Conservation (phyloP, 2,797 vertebrate genomes). For the Leptatherina wallacei region DNA sequence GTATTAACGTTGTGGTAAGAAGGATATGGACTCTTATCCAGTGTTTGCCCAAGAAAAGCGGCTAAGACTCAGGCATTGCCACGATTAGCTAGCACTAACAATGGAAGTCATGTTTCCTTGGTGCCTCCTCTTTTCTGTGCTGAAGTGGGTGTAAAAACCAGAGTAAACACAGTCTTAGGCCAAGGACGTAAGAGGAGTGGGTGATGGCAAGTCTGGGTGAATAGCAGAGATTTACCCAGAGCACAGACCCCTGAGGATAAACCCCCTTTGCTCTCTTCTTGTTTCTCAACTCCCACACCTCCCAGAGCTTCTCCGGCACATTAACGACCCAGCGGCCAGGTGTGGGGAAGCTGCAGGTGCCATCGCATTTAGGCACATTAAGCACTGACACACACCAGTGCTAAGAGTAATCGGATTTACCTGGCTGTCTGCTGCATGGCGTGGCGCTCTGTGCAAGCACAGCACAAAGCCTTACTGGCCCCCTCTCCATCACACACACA, state of each 20-base stretch:
- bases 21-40: constrained; percentile 85
- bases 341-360: constrained; percentile 78
- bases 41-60: constrained; percentile 82
- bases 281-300: constrained; percentile 68
- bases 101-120: constrained; percentile 75
- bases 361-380: constrained; percentile 77
- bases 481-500: constrained; percentile 79
- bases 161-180: constrained; percentile 76
- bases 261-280: constrained; percentile 44
- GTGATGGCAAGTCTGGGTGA: constrained; percentile 68
- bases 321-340: constrained; percentile 73
- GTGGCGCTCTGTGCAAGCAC: constrained; percentile 71
- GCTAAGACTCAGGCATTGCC: constrained; percentile 80
- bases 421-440: constrained; percentile 66
- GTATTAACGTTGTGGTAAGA: constrained; percentile 82
- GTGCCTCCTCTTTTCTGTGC: constrained; percentile 66
- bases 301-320: constrained; percentile 52
- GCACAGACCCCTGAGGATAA: constrained; percentile 59
- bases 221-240: constrained; percentile 73
- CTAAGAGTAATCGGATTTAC: constrained; percentile 82
- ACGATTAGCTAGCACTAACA: constrained; percentile 82
- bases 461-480: constrained; percentile 73
- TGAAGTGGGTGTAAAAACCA: constrained; percentile 78
- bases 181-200: constrained; percentile 59
- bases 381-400: constrained; percentile 75